Percentiles rank a stretch among this genome's conserved stretches.
These are phyloP conservation scores for Aegithalos caudatus DNA, from an alignment of 2,113 vertebrate genomes.

Conservation along the genomic window DNA sequence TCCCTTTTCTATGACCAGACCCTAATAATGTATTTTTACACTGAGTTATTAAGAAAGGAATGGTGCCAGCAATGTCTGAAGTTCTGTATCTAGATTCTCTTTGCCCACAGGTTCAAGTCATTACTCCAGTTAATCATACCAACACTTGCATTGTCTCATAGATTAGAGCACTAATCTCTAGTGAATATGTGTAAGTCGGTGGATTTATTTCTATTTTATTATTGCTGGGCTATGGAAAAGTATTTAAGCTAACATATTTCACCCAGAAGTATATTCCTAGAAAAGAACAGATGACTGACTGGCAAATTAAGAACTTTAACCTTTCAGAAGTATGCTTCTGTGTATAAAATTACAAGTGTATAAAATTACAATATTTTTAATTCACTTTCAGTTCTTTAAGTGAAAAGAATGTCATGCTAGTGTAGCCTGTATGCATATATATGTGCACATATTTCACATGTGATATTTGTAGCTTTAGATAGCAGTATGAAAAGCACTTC, in stretches of 20 bases:
- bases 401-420: neutral
- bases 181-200: neutral
- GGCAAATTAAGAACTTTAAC: neutral
- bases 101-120: neutral
- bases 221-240: neutral
- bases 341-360: neutral
- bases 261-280: neutral
- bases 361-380: neutral
- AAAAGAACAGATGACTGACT: neutral
- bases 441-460: neutral
- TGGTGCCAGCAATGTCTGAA: neutral
- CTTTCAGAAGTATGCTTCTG: neutral
- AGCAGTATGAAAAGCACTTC: neutral
- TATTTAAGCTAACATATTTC: neutral
- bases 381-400: neutral
- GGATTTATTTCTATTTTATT: neutral
- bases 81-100: neutral
- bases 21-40: neutral
- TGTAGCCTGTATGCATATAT: neutral
- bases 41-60: neutral
- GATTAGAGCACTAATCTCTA: neutral
- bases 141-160: rapidly evolving
- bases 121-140: neutral
- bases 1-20: neutral
- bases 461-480: neutral